Evolutionary conservation across 2,888 invertebrate species (phyloP).

Genomic region (Microctonus brassicae): DNA sequence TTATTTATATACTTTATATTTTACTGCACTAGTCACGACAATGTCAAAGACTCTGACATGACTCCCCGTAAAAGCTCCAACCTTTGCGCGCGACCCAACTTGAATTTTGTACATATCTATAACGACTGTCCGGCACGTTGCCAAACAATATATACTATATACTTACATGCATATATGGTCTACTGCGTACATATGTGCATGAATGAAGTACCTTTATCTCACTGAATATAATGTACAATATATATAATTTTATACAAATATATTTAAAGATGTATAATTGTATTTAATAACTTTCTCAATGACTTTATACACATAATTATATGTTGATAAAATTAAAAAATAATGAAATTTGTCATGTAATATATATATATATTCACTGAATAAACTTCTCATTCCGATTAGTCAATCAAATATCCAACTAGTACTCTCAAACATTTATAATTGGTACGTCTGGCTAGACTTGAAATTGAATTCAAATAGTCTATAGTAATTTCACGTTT

Average conservation of each 20-base stretch:
- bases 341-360: no score
- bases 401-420: not conserved
- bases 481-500: not conserved
- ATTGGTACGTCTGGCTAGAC: not conserved
- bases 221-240: no score
- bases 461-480: not conserved
- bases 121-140: slow-evolving; percentile 25
- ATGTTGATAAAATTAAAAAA: no score
- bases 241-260: no score
- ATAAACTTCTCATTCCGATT: no score
- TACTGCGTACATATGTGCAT: not conserved
- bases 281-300: not conserved
- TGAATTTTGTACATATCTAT: not conserved
- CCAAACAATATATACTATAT: slow-evolving; percentile 8
- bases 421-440: not conserved
- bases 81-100: slow-evolving; percentile 7
- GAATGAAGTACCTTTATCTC: not conserved
- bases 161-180: not conserved
- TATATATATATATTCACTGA: no score
- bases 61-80: slow-evolving; percentile 18
- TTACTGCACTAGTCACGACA: slow-evolving; percentile 17
- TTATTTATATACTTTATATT: no score
- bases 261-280: not conserved
- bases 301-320: no score
- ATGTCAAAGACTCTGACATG: slow-evolving; percentile 8